Percentiles rank a stretch among this genome's conserved stretches.
These are phyloP conservation scores for Chymomyza costata DNA, from an alignment of 1,140 invertebrate species.

Conservation along the genomic window DNA sequence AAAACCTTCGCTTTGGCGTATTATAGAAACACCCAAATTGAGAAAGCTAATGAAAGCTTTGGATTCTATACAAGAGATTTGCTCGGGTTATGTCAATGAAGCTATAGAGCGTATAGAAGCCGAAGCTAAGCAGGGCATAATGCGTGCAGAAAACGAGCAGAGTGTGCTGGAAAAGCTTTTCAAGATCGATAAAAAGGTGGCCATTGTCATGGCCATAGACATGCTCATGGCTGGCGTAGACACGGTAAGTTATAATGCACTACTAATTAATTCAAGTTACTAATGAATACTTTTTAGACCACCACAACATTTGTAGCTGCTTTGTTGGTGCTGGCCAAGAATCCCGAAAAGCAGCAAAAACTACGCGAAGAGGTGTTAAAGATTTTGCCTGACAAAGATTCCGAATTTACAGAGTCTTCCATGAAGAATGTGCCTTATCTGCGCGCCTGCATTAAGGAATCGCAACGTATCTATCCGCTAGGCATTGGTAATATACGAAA, in stretches of 20 bases:
- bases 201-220: constrained; percentile 81
- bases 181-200: constrained; percentile 78
- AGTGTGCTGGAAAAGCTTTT: constrained; percentile 79
- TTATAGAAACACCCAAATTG: constrained; percentile 77
- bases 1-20: constrained; percentile 79
- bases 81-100: constrained; percentile 4
- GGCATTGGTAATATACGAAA: constrained; percentile 89
- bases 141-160: constrained; percentile 33
- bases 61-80: constrained; percentile 1
- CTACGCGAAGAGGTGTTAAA: constrained; percentile 77
- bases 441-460: constrained; percentile 78
- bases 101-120: constrained; percentile 48
- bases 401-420: constrained; percentile 65
- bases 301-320: constrained; percentile 30
- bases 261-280: not conserved
- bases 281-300: not conserved
- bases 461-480: constrained; percentile 88
- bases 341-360: constrained; percentile 76
- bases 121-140: constrained; percentile 17
- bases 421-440: constrained; percentile 75
- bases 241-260: constrained; percentile 77
- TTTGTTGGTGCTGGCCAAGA: constrained; percentile 69
- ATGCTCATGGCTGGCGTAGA: constrained; percentile 85
- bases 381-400: constrained; percentile 62
- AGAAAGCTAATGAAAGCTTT: constrained; percentile 76